A percentile compares a stretch with the other conserved stretches of the same genome.
Evolutionary conservation across 2,113 vertebrate genomes (phyloP).

Genomic region (Lynx canadensis): DNA sequence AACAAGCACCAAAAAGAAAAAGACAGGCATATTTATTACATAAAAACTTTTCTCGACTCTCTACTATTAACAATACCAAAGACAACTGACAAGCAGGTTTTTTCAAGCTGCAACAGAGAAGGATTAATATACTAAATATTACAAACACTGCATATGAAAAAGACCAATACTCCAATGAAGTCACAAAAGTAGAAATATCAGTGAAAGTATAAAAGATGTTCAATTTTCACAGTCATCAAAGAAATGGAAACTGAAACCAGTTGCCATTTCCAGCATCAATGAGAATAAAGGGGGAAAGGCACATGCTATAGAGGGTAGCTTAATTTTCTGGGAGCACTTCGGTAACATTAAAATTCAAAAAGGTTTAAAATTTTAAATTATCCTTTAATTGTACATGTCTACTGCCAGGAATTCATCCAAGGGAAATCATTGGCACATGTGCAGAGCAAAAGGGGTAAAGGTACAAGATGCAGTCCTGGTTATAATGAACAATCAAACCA

Average conservation of each 20-base stretch:
- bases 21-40: background rate
- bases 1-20: background rate
- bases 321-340: background rate
- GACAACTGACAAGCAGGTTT: background rate
- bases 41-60: background rate
- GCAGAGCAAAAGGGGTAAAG: background rate
- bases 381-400: background rate
- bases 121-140: background rate
- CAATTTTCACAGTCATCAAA: background rate
- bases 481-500: background rate
- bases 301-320: background rate
- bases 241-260: background rate
- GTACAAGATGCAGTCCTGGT: background rate
- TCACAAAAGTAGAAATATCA: background rate
- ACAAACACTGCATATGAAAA: background rate
- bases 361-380: background rate
- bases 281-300: background rate
- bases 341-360: background rate
- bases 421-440: fast-evolving
- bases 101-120: background rate
- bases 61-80: background rate
- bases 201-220: background rate
- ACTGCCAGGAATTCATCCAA: background rate
- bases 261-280: too few relatives aligned
- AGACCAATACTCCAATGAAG: background rate